Evolutionary conservation across 2,113 vertebrate genomes (phyloP), one percentile per base, ranked within the genome.

Genomic region (Terrapene triunguis): DNA sequence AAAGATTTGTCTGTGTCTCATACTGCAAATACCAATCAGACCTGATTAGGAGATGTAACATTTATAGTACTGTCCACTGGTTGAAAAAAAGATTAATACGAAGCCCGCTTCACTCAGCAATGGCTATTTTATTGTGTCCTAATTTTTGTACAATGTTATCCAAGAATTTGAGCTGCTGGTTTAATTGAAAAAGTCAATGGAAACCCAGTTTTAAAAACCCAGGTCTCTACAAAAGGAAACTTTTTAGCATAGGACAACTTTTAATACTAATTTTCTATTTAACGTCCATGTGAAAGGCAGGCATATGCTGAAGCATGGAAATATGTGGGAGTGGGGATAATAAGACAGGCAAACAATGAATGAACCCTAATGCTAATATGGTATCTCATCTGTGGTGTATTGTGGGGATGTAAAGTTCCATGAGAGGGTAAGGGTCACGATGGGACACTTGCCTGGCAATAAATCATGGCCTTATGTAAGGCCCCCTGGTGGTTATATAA

Each of bases 1-100:
- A 96, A 97, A 98, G 97, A 98, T 98, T 98, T 97, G 89, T 96
- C 97, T 95, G 80, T 97, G 90, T 97, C 93, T 97, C 96, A 54
- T 96, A 95, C n/a, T 92, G 95, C 95, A 96, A 97, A 95, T 97
- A 97, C 65, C 62, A 97, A 90, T 97, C 94, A 97, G 95, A 94
- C 93, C 88, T 95, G 92, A 98, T 98, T 97, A 97, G 90, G 93
- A 95, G 95, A 98, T 97, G 97, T 96, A 97, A 96, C 95, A 92
- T 97, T 98, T 97, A 72, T 96, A 85, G 94, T 92, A 92, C 54
- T 94, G 69, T 79, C 94, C 53, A 72, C 80, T 92, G 88, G 42
- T 69, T 94, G 88, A 91, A 97, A 97, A 95, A 92, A 95, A 80
- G 16, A 50, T 92, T 94, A 48, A 48, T 72, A 0, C 11, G 44